phyloP scores from a whole-genome alignment of 2,797 vertebrate species.

The Anguilla megastoma region DNA sequence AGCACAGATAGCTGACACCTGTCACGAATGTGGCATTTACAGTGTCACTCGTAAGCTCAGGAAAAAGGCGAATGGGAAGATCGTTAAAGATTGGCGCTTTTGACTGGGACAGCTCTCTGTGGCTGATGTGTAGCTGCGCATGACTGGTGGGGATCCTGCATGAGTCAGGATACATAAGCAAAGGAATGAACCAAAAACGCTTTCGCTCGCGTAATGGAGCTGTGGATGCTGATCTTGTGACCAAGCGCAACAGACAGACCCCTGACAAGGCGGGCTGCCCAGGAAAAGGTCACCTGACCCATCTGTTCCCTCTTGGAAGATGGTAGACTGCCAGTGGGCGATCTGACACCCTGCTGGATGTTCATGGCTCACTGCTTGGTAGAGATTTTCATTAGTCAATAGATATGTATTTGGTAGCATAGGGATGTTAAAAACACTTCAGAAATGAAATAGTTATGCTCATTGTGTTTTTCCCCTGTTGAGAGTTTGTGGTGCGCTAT shows the following conservation, averaged over 20 bases:
- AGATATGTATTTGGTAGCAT: background rate
- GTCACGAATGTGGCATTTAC: background rate
- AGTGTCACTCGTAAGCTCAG: background rate
- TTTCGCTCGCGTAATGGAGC: background rate
- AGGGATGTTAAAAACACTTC: background rate
- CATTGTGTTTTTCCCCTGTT: background rate
- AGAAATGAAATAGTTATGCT: background rate
- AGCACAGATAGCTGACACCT: background rate
- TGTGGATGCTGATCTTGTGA: slow-evolving; percentile 53
- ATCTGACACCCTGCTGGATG: background rate
- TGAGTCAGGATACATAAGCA: background rate
- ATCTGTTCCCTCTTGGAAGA: slow-evolving; percentile 62
- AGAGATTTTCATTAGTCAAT: background rate
- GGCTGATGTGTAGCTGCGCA: background rate
- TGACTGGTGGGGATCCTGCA: background rate
- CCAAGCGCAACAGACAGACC: slow-evolving; percentile 59
- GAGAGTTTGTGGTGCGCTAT: background rate
- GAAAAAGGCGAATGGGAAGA: background rate
- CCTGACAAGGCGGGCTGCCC: slow-evolving; percentile 53
- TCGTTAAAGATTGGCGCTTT: background rate
- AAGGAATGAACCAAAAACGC: background rate
- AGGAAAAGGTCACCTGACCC: slow-evolving; percentile 53
- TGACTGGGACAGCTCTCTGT: background rate
- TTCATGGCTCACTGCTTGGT: background rate
- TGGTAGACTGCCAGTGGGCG: background rate